Conservation (phyloP, 2,888 invertebrate species). For the Caenorhabditis angaria region DNA sequence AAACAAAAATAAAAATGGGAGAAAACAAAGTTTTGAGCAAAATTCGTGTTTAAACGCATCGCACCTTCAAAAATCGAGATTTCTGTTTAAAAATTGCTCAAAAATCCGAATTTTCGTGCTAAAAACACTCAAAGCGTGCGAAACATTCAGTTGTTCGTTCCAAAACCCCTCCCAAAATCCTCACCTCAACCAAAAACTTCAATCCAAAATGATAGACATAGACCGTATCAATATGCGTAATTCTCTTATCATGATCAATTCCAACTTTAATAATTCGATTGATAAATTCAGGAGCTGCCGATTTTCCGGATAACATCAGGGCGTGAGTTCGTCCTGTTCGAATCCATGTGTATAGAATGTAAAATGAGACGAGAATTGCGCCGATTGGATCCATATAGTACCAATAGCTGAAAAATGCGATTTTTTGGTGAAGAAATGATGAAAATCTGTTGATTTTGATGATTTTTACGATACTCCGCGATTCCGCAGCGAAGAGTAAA, state of each 20-base stretch:
- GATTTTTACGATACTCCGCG: too few relatives aligned
- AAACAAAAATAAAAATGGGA: background rate
- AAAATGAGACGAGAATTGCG: conserved; percentile 74
- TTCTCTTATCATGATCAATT: conserved; percentile 68
- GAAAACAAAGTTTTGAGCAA: too few relatives aligned
- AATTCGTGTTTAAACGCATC: too few relatives aligned
- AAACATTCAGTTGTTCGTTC: too few relatives aligned
- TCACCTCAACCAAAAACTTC: conserved; percentile 74
- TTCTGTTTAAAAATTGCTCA: too few relatives aligned
- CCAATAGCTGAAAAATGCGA: conserved; percentile 51
- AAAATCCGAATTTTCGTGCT: too few relatives aligned
- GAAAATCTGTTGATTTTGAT: too few relatives aligned
- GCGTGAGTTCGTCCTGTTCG: conserved; percentile 73
- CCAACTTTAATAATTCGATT: conserved; percentile 72
- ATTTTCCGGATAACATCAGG: conserved; percentile 65
- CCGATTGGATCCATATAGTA: conserved; percentile 75
- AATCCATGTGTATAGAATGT: conserved; percentile 74
- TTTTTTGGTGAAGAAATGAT: background rate
- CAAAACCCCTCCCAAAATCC: too few relatives aligned
- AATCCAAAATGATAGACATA: conserved; percentile 76
- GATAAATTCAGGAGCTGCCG: conserved; percentile 71
- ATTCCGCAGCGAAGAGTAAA: too few relatives aligned
- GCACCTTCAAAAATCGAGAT: too few relatives aligned
- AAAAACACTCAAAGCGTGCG: too few relatives aligned
- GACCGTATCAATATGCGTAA: conserved; percentile 74